Percentiles rank a stretch among this genome's conserved stretches.
phyloP scores from a whole-genome alignment of 2,113 vertebrate genomes.

The Murina feae region DNA sequence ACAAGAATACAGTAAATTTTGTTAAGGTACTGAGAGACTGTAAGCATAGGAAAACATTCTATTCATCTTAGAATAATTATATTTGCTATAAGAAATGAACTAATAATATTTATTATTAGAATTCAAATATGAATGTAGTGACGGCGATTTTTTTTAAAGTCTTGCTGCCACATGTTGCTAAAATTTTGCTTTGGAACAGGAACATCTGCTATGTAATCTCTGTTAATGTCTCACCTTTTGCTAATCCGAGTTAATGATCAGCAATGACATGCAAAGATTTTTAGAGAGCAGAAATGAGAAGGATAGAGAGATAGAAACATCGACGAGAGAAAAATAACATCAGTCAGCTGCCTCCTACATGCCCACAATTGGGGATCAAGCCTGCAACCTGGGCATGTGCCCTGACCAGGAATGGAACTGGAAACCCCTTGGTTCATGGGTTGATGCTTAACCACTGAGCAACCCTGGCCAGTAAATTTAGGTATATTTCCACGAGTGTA shows the following conservation, averaged over 20 bases:
- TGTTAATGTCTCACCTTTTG: not conserved
- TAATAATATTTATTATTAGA: not conserved
- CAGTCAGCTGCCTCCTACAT: too few relatives aligned
- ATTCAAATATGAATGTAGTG: not conserved
- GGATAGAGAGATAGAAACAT: too few relatives aligned
- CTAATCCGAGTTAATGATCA: not conserved
- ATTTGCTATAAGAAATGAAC: not conserved
- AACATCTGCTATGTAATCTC: not conserved
- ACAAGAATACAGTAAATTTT: not conserved
- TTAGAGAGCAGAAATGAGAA: too few relatives aligned
- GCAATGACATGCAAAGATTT: not conserved
- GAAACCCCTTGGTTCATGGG: too few relatives aligned
- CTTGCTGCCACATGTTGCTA: not conserved
- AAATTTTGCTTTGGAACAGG: not conserved
- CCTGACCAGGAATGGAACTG: too few relatives aligned
- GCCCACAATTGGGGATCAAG: too few relatives aligned
- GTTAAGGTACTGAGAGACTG: not conserved
- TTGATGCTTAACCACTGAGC: too few relatives aligned
- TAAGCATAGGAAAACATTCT: not conserved
- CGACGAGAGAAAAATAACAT: too few relatives aligned
- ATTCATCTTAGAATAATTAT: not conserved
- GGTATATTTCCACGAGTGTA: not conserved
- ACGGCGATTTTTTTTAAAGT: not conserved
- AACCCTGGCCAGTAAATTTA: too few relatives aligned
- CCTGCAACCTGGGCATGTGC: too few relatives aligned